A percentile compares a stretch with the other conserved stretches of the same genome.
These are phyloP conservation scores for Sternarchorhynchus goeldii DNA, from an alignment of 2,797 vertebrate species.

Conservation along the genomic window DNA sequence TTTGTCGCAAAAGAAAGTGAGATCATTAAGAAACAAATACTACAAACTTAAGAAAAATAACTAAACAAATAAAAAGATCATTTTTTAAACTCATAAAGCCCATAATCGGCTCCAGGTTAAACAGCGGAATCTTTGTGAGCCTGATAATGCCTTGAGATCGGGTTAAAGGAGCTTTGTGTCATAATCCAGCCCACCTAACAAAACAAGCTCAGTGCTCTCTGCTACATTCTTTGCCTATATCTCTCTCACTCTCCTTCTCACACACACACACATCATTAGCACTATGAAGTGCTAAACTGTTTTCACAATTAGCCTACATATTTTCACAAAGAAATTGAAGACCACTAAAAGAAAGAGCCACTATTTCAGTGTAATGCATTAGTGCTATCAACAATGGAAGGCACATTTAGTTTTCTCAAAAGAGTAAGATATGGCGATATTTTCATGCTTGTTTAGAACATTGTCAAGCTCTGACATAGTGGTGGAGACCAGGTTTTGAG, in stretches of 20 bases:
- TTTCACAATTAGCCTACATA: constrained; percentile 32
- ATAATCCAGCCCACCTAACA: neutral
- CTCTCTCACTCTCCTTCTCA: neutral
- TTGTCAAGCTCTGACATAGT: neutral
- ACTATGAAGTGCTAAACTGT: neutral
- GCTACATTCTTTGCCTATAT: too few species aligned
- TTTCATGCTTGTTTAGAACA: neutral
- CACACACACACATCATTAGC: constrained; percentile 27
- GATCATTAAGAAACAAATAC: constrained; percentile 16
- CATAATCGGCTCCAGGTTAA: constrained; percentile 39
- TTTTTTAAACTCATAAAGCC: constrained; percentile 20
- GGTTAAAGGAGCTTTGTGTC: constrained; percentile 3
- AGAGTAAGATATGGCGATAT: neutral
- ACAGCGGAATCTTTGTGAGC: constrained; percentile 43
- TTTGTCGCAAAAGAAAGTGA: constrained; percentile 28
- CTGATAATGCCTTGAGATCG: constrained; percentile 28
- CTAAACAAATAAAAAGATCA: neutral
- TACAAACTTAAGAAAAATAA: constrained; percentile 45
- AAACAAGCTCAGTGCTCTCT: too few species aligned
- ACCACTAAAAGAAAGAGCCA: neutral
- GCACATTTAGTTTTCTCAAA: neutral
- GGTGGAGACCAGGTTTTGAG: neutral
- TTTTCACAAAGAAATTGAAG: constrained; percentile 8
- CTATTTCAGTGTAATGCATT: constrained; percentile 16
- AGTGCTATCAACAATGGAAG: constrained; percentile 13